Conservation (phyloP, 2,888 invertebrate genomes). For the Caradrina clavipalpis region DNA sequence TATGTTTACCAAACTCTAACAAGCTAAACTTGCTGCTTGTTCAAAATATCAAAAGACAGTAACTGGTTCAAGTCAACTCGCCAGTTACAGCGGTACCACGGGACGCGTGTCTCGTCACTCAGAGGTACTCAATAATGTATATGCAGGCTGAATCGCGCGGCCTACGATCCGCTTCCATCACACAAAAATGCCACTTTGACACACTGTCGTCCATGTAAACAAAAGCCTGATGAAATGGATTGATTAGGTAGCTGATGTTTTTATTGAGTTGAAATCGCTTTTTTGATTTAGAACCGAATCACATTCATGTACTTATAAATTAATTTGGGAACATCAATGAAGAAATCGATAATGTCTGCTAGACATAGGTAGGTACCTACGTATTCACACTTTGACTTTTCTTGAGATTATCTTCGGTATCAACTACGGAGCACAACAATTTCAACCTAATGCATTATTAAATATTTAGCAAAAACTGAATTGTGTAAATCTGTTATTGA, state of each 20-base stretch:
- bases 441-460: too few species aligned
- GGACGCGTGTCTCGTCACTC: constrained; percentile 86
- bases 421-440: too few species aligned
- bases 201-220: constrained; percentile 46
- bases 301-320: not conserved
- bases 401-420: too few species aligned
- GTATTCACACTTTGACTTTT: too few species aligned
- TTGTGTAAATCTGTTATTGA: too few species aligned
- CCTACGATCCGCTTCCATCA: constrained; percentile 75
- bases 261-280: not conserved
- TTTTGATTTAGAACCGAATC: not conserved
- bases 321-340: not conserved
- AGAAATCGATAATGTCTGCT: not conserved
- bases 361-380: too few species aligned
- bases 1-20: too few species aligned
- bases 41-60: not conserved
- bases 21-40: too few species aligned
- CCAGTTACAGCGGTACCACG: constrained; percentile 28
- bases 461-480: too few species aligned
- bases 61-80: constrained; percentile 27
- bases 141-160: constrained; percentile 71
- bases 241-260: constrained; percentile 29
- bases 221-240: constrained; percentile 33
- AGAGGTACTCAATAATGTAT: constrained; percentile 89
- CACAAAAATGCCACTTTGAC: constrained; percentile 61